Evolutionary conservation across 2,797 vertebrate species (phyloP).

Genomic region (Crocidura indochinensis): DNA sequence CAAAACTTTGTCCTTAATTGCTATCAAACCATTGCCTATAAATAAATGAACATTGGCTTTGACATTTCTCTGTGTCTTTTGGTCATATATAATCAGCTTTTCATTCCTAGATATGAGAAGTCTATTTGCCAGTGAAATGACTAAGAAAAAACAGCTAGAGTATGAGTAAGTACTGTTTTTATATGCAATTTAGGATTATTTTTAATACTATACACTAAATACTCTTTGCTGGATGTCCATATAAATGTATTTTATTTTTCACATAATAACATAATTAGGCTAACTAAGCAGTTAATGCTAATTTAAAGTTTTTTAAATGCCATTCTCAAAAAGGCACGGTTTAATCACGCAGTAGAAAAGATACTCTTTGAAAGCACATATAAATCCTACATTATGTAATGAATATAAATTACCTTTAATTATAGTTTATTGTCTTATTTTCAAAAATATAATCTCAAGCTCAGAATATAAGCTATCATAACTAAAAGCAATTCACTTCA

Average conservation of each 20-base stretch:
- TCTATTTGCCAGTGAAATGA: slow-evolving; percentile 26
- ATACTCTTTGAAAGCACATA: slow-evolving; percentile 56
- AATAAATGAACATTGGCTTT: neutral
- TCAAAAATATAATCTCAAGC: slow-evolving; percentile 44
- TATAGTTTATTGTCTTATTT: slow-evolving; percentile 70
- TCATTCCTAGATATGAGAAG: slow-evolving; percentile 35
- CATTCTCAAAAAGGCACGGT: slow-evolving; percentile 54
- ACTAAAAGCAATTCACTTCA: slow-evolving; percentile 54
- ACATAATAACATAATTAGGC: slow-evolving; percentile 53
- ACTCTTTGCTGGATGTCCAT: slow-evolving; percentile 20
- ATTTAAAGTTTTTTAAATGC: slow-evolving; percentile 62
- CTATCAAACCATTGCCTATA: neutral
- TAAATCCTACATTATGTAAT: slow-evolving; percentile 54
- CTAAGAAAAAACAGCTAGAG: neutral
- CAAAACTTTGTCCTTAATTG: slow-evolving; percentile 39
- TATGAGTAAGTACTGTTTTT: slow-evolving; percentile 25
- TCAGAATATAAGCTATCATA: slow-evolving; percentile 41
- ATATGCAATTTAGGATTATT: slow-evolving; percentile 22
- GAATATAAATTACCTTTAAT: slow-evolving; percentile 74
- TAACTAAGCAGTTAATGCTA: slow-evolving; percentile 69
- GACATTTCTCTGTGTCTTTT: slow-evolving; percentile 16
- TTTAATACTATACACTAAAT: slow-evolving; percentile 56
- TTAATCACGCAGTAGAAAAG: slow-evolving; percentile 65
- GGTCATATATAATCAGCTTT: slow-evolving; percentile 60
- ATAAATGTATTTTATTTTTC: slow-evolving; percentile 57